Conservation (phyloP, 92 coral and sea anemone species). For the Meandrina meandrites region DNA sequence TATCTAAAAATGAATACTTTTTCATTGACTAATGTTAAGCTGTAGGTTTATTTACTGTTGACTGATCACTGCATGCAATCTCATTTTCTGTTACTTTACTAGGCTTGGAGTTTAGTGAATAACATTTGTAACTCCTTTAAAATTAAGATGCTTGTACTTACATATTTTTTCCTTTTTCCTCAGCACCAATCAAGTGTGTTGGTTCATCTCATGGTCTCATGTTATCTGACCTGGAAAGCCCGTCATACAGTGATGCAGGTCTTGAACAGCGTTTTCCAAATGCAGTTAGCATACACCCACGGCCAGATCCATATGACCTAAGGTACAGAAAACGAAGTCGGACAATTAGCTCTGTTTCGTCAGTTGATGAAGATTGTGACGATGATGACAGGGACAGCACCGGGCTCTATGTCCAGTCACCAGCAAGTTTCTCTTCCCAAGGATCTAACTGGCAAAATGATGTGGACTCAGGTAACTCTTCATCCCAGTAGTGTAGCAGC, state of each 20-base stretch:
- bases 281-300: conserved; percentile 77
- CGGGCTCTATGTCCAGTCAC: conserved; percentile 77
- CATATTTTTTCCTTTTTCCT: neutral
- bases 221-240: conserved; percentile 75
- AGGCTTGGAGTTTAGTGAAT: neutral
- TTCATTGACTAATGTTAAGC: neutral
- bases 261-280: conserved; percentile 84
- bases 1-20: neutral
- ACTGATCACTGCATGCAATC: neutral
- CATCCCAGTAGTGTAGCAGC: neutral
- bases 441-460: conserved; percentile 87
- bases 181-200: conserved; percentile 77
- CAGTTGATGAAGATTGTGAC: conserved; percentile 89
- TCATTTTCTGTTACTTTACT: neutral
- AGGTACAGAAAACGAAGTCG: conserved; percentile 90
- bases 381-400: conserved; percentile 77
- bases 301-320: conserved; percentile 84
- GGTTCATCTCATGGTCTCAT: conserved; percentile 71
- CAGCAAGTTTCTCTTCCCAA: conserved; percentile 83
- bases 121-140: neutral
- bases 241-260: conserved; percentile 72
- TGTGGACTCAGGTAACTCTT: conserved; percentile 66
- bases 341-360: conserved; percentile 86
- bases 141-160: neutral
- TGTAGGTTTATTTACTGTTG: neutral